phyloP scores from a whole-genome alignment of 2,888 invertebrate genomes.

The Amblyjoppa proteus region DNA sequence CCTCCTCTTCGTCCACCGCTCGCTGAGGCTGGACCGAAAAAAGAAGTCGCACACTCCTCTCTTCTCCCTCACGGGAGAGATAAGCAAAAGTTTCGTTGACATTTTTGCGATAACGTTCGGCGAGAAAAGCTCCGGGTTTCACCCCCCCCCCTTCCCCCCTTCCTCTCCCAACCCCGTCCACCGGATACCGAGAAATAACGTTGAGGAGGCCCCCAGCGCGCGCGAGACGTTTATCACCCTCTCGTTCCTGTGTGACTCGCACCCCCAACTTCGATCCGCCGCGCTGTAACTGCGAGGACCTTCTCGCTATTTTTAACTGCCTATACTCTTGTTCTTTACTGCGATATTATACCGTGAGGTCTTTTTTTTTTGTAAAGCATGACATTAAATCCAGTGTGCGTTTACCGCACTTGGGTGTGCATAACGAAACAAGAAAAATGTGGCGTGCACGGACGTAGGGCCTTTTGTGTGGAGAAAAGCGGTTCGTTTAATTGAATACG shows the following conservation, averaged over 20 bases:
- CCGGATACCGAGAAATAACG: conserved; percentile 44
- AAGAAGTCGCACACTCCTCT: conserved; percentile 45
- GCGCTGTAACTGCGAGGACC: background rate
- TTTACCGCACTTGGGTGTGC: background rate
- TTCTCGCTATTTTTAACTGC: background rate
- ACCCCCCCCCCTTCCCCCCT: no score
- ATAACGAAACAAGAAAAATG: background rate
- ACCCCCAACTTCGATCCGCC: conserved; percentile 40
- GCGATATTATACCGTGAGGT: background rate
- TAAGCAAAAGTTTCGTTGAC: conserved; percentile 82
- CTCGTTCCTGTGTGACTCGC: conserved; percentile 47
- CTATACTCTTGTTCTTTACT: background rate
- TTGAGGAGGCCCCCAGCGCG: conserved; percentile 27
- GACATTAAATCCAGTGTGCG: background rate
- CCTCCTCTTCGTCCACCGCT: conserved; percentile 29
- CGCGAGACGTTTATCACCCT: conserved; percentile 61
- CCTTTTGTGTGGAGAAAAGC: background rate
- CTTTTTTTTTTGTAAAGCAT: background rate
- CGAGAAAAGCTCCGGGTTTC: conserved; percentile 36
- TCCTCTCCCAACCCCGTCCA: background rate
- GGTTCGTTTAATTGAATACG: conserved; percentile 23
- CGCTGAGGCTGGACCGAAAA: conserved; percentile 44
- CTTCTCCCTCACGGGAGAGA: conserved; percentile 69
- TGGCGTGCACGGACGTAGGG: background rate
- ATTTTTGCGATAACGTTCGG: conserved; percentile 79